Evolutionary conservation across 2,797 vertebrate genomes (phyloP), one percentile per base, ranked within the genome.

Genomic region (Alexandromys oeconomus): DNA sequence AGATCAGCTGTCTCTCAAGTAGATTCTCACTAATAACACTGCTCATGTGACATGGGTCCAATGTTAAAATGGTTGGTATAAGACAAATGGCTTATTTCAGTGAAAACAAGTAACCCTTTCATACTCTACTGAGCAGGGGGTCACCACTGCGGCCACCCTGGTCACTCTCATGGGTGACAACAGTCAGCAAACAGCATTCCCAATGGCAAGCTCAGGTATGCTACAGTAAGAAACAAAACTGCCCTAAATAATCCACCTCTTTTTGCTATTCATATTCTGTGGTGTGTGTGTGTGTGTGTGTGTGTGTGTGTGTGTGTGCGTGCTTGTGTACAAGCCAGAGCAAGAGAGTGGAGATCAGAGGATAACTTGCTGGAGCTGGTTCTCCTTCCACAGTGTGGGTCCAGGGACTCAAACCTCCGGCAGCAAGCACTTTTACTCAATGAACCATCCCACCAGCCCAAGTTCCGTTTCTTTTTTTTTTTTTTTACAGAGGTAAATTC

Each of bases 401-500:
- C 27, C 71, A 0, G 1, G 29, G 4, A 13, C 46, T 15, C 27
- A 65, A 67, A 89, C 43, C 59, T 31, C 25, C 2, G 3, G 17
- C 11, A 46, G n/a, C n/a, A 40, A 27, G n/a, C 5, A 14, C 6
- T 2, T 23, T 43, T 6, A 63, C 40, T 19, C 19, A 46, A 40
- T 46, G 57, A 77, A 2, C 21, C 29, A 25, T 61, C 37, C 34
- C 12, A 15, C 17, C 34, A 25, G 34, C 74, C 34, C 43, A n/a
- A 51, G 43, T 69, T 69, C n/a, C 29, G 14, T 51, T 65, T 1
- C 31, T 84, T 29, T 40, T 57, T 91, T 51, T 34, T 59, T 61
- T 91, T 82, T 84, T 87, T 51, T 27, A 59, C 90, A 94, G 73
- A 95, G 74, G 13, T 74, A 81, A 96, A 93, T 91, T 95, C 74